Percentiles rank a stretch among this genome's conserved stretches.
Conservation (phyloP, 2,113 vertebrate species). For the Brachirus orientalis region DNA sequence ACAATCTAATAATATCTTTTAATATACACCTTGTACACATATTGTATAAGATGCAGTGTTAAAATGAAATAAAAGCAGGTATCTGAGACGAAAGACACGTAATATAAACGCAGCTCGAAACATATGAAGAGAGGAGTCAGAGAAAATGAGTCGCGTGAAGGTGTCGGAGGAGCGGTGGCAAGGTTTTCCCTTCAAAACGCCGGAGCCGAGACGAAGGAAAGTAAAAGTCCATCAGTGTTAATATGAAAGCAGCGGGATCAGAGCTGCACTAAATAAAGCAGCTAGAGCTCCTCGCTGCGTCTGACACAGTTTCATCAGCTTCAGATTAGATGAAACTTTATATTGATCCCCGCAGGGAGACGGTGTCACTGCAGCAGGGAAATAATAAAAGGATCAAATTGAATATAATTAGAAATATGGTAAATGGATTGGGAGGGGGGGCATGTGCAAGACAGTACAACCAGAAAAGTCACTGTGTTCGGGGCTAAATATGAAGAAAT, state of each 20-base stretch:
- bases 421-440: slow-evolving; percentile 29
- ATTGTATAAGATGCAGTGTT: too few species aligned
- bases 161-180: too few species aligned
- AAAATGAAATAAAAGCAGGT: too few species aligned
- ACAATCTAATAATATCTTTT: too few species aligned
- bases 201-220: slow-evolving; percentile 7
- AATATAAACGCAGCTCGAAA: too few species aligned
- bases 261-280: slow-evolving; percentile 62
- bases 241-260: slow-evolving; percentile 41
- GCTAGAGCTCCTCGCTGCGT: slow-evolving; percentile 39
- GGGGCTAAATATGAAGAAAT: neutral
- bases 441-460: slow-evolving; percentile 3
- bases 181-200: too few species aligned
- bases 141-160: neutral
- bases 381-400: slow-evolving; percentile 55
- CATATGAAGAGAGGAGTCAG: neutral
- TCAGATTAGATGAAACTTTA: slow-evolving; percentile 67
- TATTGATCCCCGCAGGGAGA: slow-evolving; percentile 68
- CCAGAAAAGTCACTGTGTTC: neutral
- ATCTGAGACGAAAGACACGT: too few species aligned
- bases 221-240: slow-evolving; percentile 44
- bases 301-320: slow-evolving; percentile 71
- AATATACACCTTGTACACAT: too few species aligned
- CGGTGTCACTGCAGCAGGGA: slow-evolving; percentile 39
- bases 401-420: slow-evolving; percentile 66